These are phyloP conservation scores for Lordiphosa stackelbergi DNA, from an alignment of 1,140 invertebrate species.

Conservation along the genomic window DNA sequence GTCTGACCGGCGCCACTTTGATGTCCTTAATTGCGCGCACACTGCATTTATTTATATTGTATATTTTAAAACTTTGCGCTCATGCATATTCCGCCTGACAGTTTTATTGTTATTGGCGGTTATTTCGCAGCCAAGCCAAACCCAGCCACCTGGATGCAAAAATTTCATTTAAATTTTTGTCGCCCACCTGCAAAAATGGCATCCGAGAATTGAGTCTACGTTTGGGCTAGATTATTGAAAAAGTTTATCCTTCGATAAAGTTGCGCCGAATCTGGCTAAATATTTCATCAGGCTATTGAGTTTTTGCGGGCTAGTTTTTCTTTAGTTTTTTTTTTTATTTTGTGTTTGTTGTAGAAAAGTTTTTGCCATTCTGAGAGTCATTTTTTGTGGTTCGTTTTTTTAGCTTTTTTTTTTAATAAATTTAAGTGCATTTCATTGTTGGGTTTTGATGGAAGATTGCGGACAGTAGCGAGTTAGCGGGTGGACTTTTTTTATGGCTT, in stretches of 20 bases:
- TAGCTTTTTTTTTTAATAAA: conserved; percentile 51
- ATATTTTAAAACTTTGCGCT: conserved; percentile 65
- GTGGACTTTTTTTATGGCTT: conserved; percentile 2
- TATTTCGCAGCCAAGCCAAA: conserved; percentile 19
- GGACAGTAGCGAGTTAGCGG: conserved; percentile 25
- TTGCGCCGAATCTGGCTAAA: conserved; percentile 58
- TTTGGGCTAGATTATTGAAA: conserved; percentile 65
- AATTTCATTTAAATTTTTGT: conserved; percentile 68
- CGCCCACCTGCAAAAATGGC: conserved; percentile 42
- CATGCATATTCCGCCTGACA: conserved; percentile 69
- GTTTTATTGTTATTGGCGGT: conserved; percentile 72
- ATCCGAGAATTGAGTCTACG: conserved; percentile 38
- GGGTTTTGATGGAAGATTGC: conserved; percentile 39
- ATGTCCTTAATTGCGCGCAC: conserved; percentile 65
- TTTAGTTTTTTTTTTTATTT: conserved; percentile 47
- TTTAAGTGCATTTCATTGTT: conserved; percentile 61
- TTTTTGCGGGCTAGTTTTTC: conserved; percentile 62
- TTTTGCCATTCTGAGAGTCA: conserved; percentile 35
- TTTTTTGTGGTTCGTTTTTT: conserved; percentile 28
- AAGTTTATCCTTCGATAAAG: conserved; percentile 65
- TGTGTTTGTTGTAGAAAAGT: conserved; percentile 49
- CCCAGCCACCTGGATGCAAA: conserved; percentile 22
- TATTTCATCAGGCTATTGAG: conserved; percentile 66
- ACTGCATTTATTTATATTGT: conserved; percentile 70
- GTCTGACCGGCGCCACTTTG: conserved; percentile 39